A percentile compares a stretch with the other conserved stretches of the same genome.
phyloP scores from a whole-genome alignment of 92 coral and sea anemone species.

The Epizoanthus illoricatus region DNA sequence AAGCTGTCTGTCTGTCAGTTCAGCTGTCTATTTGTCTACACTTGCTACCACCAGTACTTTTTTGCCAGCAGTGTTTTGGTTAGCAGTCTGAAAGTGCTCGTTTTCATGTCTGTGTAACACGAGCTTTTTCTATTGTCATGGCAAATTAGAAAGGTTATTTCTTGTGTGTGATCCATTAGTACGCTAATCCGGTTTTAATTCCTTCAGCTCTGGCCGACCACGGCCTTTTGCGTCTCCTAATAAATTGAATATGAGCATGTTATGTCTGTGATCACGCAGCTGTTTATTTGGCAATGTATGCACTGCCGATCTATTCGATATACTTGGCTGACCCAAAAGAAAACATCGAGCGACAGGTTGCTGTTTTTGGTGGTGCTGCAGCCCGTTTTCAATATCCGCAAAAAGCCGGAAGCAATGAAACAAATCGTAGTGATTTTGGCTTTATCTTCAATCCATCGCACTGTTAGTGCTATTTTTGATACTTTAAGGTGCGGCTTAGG shows the following conservation, averaged over 20 bases:
- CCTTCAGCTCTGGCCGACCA: background rate
- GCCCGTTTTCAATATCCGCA: background rate
- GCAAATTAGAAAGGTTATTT: background rate
- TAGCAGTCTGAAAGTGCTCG: background rate
- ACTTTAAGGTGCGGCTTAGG: slow-evolving; percentile 6
- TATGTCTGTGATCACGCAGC: background rate
- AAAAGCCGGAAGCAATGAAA: slow-evolving; percentile 25
- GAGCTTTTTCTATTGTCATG: background rate
- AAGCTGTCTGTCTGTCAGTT: too few species aligned
- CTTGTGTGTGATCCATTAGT: slow-evolving; percentile 3
- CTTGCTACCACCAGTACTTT: too few species aligned
- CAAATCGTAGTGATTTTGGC: slow-evolving; percentile 8
- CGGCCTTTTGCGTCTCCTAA: background rate
- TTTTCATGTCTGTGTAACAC: background rate
- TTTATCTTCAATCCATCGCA: slow-evolving; percentile 18
- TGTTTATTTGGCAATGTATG: background rate
- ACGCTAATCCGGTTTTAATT: slow-evolving; percentile 7
- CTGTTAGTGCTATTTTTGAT: slow-evolving; percentile 2
- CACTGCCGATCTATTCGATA: slow-evolving; percentile 9
- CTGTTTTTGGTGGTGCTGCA: background rate
- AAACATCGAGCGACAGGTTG: slow-evolving; percentile 18
- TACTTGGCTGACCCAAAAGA: slow-evolving; percentile 4
- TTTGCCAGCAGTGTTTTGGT: too few species aligned
- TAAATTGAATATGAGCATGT: slow-evolving; percentile 4
- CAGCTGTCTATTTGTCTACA: too few species aligned